Conservation (phyloP, 2,797 vertebrate genomes). For the Peromyscus attwateri region DNA sequence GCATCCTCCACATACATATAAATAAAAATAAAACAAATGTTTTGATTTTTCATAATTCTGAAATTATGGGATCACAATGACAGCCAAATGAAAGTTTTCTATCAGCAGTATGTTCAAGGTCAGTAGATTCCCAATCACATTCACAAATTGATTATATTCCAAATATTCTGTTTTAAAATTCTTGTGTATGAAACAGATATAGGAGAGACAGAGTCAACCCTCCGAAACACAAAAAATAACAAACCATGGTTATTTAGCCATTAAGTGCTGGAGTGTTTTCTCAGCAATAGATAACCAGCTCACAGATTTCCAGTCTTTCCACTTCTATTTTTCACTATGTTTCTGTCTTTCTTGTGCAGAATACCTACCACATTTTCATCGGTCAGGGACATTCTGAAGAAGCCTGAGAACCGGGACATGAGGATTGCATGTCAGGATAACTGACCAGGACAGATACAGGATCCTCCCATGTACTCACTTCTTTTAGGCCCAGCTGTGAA, state of each 20-base stretch:
- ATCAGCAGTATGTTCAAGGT: not conserved
- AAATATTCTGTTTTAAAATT: not conserved
- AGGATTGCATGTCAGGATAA: not conserved
- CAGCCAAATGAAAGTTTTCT: not conserved
- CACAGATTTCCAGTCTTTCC: not conserved
- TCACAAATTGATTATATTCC: not conserved
- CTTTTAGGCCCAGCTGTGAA: not conserved
- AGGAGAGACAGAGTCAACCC: not conserved
- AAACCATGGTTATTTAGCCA: not conserved
- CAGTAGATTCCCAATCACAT: not conserved
- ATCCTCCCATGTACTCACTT: not conserved
- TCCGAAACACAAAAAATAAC: not conserved
- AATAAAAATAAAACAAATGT: not conserved
- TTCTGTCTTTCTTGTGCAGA: not conserved
- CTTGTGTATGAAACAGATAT: not conserved
- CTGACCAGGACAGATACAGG: not conserved
- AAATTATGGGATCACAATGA: not conserved
- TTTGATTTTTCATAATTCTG: not conserved
- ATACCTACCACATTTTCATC: conserved; percentile 3
- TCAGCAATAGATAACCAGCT: not conserved
- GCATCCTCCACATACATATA: not conserved
- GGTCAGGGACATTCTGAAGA: not conserved
- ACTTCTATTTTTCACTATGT: not conserved
- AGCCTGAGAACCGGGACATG: not conserved
- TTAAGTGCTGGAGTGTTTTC: not conserved